Evolutionary conservation across 2,888 invertebrate species (phyloP).

Genomic region (Hypena proboscidalis): DNA sequence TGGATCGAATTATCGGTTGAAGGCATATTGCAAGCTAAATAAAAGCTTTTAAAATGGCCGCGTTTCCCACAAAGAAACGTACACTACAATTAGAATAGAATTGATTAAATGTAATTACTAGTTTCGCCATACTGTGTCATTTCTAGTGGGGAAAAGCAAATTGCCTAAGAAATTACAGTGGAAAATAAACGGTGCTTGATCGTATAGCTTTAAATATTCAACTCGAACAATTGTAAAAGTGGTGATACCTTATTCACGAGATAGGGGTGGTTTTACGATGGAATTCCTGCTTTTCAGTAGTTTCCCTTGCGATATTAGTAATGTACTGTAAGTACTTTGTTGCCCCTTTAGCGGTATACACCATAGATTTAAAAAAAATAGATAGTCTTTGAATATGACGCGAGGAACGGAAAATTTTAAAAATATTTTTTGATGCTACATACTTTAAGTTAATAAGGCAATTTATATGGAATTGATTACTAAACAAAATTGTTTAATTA

Average conservation of each 20-base stretch:
- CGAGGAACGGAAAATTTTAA: no score
- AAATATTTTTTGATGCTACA: no score
- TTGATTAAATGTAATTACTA: slow-evolving; percentile 41
- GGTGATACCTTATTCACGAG: slow-evolving; percentile 5
- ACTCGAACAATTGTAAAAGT: slow-evolving; percentile 5
- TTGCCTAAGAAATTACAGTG: slow-evolving; percentile 40
- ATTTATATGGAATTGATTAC: background rate
- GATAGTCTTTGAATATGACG: no score
- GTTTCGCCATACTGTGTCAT: slow-evolving; percentile 34
- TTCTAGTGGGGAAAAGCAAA: slow-evolving; percentile 27
- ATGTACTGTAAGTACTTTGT: no score
- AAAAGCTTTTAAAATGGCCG: no score
- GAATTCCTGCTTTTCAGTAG: background rate
- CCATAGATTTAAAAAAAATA: no score
- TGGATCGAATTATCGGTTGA: slow-evolving; percentile 15
- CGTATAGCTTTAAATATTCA: slow-evolving; percentile 31
- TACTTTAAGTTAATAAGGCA: no score
- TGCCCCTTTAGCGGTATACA: no score
- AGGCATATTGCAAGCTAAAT: slow-evolving; percentile 11
- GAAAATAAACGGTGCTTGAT: slow-evolving; percentile 29
- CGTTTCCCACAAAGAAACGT: slow-evolving; percentile 28
- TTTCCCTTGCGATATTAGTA: no score
- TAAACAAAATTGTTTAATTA: slow-evolving; percentile 13
- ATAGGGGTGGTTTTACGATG: slow-evolving; percentile 4
- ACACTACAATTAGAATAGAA: slow-evolving; percentile 34